Evolutionary conservation across 2,113 vertebrate genomes (phyloP).

Genomic region (Pseudois nayaur): DNA sequence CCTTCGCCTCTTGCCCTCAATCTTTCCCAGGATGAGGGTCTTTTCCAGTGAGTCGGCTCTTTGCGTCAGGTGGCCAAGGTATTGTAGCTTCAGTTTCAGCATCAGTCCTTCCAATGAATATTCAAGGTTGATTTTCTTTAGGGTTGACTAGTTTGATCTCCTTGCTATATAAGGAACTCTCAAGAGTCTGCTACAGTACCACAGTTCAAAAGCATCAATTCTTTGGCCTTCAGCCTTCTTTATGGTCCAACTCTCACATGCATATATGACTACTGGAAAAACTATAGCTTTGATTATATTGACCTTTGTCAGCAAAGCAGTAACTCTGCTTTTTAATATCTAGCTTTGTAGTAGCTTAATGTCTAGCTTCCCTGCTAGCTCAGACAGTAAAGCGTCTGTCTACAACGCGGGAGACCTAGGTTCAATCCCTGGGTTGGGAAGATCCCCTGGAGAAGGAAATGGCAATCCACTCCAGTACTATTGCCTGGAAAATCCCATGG

Average conservation of each 20-base stretch:
- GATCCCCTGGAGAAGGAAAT: too few relatives aligned
- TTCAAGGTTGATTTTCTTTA: background rate
- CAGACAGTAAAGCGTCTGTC: too few relatives aligned
- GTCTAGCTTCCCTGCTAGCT: background rate
- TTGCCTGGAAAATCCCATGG: too few relatives aligned
- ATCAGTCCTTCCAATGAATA: background rate
- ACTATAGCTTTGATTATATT: background rate
- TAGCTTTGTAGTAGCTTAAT: background rate
- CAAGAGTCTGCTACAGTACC: background rate
- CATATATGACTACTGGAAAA: background rate
- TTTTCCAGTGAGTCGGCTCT: background rate
- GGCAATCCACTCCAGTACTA: too few relatives aligned
- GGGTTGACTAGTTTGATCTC: background rate
- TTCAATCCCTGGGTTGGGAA: too few relatives aligned
- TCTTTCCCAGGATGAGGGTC: background rate
- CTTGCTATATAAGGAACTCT: background rate
- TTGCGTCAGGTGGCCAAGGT: background rate
- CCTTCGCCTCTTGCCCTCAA: background rate
- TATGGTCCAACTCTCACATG: background rate
- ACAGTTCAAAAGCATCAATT: background rate
- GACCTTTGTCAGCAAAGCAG: background rate
- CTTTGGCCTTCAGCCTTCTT: background rate
- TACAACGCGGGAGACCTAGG: too few relatives aligned
- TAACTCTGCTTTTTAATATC: background rate
- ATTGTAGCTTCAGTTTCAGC: background rate